These are phyloP conservation scores for Enoplosus armatus DNA, from an alignment of 2,797 vertebrate species.

Conservation along the genomic window DNA sequence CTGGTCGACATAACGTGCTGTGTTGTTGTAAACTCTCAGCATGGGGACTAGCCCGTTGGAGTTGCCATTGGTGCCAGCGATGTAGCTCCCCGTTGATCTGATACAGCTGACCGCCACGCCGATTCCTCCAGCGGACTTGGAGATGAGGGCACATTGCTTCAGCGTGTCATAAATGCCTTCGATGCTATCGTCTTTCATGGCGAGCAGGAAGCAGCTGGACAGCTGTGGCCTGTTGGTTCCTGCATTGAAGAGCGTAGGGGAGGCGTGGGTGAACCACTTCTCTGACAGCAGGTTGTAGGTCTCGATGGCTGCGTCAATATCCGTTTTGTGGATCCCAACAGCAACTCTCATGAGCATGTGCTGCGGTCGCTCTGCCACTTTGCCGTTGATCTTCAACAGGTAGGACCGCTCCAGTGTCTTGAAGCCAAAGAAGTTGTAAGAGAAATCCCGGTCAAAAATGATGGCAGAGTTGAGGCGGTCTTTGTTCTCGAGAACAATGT, in stretches of 20 bases:
- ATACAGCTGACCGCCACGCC: slow-evolving; percentile 97
- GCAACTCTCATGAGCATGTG: slow-evolving; percentile 99
- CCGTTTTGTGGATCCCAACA: slow-evolving; percentile 92
- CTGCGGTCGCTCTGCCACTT: slow-evolving; percentile 96
- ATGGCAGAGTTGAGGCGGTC: slow-evolving; percentile 98
- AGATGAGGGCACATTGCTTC: slow-evolving; percentile 97
- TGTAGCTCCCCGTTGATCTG: slow-evolving; percentile 96
- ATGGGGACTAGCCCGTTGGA: slow-evolving; percentile 98
- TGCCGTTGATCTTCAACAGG: slow-evolving; percentile 94
- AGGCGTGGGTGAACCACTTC: slow-evolving; percentile 98
- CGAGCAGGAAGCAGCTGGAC: slow-evolving; percentile 97
- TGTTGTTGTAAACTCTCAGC: slow-evolving; percentile 99
- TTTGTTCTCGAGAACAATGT: slow-evolving; percentile 93
- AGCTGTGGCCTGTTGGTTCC: slow-evolving; percentile 97
- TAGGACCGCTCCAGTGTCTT: slow-evolving; percentile 98
- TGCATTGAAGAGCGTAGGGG: slow-evolving; percentile 97
- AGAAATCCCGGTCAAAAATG: slow-evolving; percentile 97
- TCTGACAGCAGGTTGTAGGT: slow-evolving; percentile 98
- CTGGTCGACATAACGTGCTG: slow-evolving; percentile 97
- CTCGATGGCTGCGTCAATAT: slow-evolving; percentile 94
- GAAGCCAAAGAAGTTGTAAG: slow-evolving; percentile 99
- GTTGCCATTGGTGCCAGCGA: slow-evolving; percentile 97
- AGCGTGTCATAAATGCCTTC: slow-evolving; percentile 97
- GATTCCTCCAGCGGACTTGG: slow-evolving; percentile 97
- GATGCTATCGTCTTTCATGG: slow-evolving; percentile 98